Conservation (phyloP, 1,140 invertebrate genomes). For the Caenorhabditis inopinata region DNA sequence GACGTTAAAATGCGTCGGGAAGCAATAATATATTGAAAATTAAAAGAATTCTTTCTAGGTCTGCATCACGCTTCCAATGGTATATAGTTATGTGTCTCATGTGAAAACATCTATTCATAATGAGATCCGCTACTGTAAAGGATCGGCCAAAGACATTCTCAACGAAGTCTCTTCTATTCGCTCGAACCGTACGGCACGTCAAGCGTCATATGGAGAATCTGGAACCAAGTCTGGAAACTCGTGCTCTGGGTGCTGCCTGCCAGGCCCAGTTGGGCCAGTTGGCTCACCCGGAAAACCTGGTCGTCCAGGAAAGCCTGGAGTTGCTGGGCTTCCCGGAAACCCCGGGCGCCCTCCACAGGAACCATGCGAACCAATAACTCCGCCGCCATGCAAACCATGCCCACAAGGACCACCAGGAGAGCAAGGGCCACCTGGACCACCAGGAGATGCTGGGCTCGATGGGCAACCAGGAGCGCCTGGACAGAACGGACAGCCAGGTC, state of each 20-base stretch:
- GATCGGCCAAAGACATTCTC: slow-evolving; percentile 52
- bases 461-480: slow-evolving; percentile 34
- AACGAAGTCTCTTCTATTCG: slow-evolving; percentile 44
- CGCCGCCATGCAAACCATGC: slow-evolving; percentile 14
- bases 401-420: slow-evolving; percentile 21
- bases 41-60: background rate
- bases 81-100: slow-evolving; percentile 42
- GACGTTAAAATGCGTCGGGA: no score
- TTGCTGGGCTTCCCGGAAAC: slow-evolving; percentile 38
- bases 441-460: slow-evolving; percentile 26
- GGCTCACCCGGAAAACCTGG: slow-evolving; percentile 47
- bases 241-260: slow-evolving; percentile 49
- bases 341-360: slow-evolving; percentile 25
- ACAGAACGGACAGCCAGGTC: slow-evolving; percentile 40
- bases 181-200: slow-evolving; percentile 49
- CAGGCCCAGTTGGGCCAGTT: slow-evolving; percentile 47
- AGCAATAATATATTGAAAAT: no score
- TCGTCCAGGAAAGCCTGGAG: slow-evolving; percentile 47
- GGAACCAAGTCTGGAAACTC: slow-evolving; percentile 38
- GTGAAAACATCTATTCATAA: slow-evolving; percentile 41
- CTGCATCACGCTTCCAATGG: slow-evolving; percentile 44
- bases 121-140: slow-evolving; percentile 40
- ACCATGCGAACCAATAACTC: slow-evolving; percentile 13
- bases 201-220: slow-evolving; percentile 45
- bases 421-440: slow-evolving; percentile 24